Evolutionary conservation across 1,140 invertebrate genomes (phyloP), one percentile per base, ranked within the genome.

Genomic region (Cephus cinctus): DNA sequence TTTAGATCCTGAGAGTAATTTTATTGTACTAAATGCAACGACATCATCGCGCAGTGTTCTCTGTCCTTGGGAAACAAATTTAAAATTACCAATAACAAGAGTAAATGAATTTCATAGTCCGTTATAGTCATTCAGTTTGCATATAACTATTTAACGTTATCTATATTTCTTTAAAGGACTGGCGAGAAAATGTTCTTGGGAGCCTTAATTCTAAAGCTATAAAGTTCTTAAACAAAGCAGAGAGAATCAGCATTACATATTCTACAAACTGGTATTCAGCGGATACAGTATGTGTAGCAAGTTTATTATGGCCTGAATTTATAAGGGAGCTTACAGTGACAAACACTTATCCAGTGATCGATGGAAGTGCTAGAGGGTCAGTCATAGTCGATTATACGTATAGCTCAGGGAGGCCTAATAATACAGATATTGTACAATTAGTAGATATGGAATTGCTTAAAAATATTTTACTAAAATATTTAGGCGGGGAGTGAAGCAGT

Each of bases 1-100:
- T 12, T 59, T 67, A 39, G 86, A 88, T 59, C 85, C 85, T 1
- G 81, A 85, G 59, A 80, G 83, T 9, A 81, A 83, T 36, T 71
- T 67, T 35, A 78, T 87, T 16, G 76, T 81, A 4, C 61, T 87
- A 0, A 78, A 76, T 40, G 40, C 54, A 1, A 69, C 63, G 3
- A 59, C 49, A 2, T 66, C 59, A 40, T 52, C 36, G n/a, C 55
- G 56, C 1, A 45, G 62, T 14, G 40, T 65, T 25, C 47, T 83
- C 19, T 41, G 76, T 1, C 78, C 81, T 4, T 80, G 74, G 78
- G 81, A 83, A 48, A 63, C 71, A 20, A 57, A 61, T 5, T 0
- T 59, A 0, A 27, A 57, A 4, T 23, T 39, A 8, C 3, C 35
- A 5, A 56, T 73, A n/a, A 39, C 65, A 25, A 60, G 47, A 56